These are phyloP conservation scores for Phrynocephalus guinanensis DNA, from an alignment of 2,797 vertebrate species.

Conservation along the genomic window DNA sequence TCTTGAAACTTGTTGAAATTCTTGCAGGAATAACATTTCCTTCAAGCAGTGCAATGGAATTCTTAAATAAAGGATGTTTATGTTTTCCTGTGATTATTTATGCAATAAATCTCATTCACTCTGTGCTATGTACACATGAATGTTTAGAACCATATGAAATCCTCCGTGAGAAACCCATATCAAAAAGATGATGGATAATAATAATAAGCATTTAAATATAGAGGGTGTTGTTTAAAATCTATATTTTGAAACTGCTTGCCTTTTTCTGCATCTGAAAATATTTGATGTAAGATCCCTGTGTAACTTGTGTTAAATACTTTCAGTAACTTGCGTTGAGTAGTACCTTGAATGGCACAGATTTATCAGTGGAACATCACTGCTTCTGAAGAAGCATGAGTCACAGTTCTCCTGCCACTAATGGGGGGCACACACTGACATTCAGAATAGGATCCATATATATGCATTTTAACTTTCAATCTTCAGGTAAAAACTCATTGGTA, in stretches of 20 bases:
- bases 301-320: no score
- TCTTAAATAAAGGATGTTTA: slow-evolving; percentile 27
- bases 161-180: neutral
- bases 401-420: no score
- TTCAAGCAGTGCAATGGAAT: slow-evolving; percentile 29
- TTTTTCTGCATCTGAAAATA: neutral
- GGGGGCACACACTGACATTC: no score
- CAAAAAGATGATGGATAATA: neutral
- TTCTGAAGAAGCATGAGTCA: no score
- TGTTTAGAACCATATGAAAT: neutral
- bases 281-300: neutral
- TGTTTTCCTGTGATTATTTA: slow-evolving; percentile 42
- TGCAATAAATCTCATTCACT: slow-evolving; percentile 31
- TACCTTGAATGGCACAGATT: no score
- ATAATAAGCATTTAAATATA: neutral
- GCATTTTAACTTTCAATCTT: no score
- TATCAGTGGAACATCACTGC: no score
- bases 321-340: no score
- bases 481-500: no score
- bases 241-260: neutral
- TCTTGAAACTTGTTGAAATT: slow-evolving; percentile 30
- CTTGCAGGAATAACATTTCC: slow-evolving; percentile 53
- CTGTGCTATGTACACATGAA: neutral
- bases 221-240: neutral
- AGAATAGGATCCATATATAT: no score